A percentile compares a stretch with the other conserved stretches of the same genome.
Evolutionary conservation across 2,888 invertebrate species (phyloP).

Genomic region (Melolontha melolontha): DNA sequence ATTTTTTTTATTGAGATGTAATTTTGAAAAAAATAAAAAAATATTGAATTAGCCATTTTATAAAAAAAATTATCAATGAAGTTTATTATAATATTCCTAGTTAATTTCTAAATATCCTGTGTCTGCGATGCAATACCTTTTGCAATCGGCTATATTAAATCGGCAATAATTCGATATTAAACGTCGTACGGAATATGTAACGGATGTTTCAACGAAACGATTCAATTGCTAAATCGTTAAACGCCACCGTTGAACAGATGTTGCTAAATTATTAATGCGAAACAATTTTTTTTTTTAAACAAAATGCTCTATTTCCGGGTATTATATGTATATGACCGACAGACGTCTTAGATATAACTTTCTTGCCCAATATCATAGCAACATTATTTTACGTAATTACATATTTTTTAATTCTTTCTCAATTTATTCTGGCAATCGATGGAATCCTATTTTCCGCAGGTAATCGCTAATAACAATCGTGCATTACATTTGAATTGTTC

Average conservation of each 20-base stretch:
- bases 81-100: too few relatives aligned
- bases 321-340: not conserved
- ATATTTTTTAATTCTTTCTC: not conserved
- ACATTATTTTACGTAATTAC: slow-evolving; percentile 12
- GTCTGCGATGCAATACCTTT: too few relatives aligned
- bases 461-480: not conserved
- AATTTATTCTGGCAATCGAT: not conserved
- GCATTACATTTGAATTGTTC: not conserved
- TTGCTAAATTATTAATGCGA: slow-evolving; percentile 29
- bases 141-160: too few relatives aligned
- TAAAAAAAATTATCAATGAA: too few relatives aligned
- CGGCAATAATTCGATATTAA: too few relatives aligned
- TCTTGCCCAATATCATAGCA: not conserved
- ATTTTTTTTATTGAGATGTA: too few relatives aligned
- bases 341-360: not conserved
- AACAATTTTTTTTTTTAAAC: slow-evolving; percentile 21
- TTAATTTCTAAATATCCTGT: too few relatives aligned
- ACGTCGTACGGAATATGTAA: too few relatives aligned
- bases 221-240: too few relatives aligned
- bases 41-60: too few relatives aligned
- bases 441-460: not conserved
- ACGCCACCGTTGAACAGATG: slow-evolving; percentile 22
- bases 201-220: too few relatives aligned
- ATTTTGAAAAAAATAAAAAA: too few relatives aligned
- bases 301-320: slow-evolving; percentile 9